Evolutionary conservation across 2,113 vertebrate genomes (phyloP).

Genomic region (Phasianus colchicus): DNA sequence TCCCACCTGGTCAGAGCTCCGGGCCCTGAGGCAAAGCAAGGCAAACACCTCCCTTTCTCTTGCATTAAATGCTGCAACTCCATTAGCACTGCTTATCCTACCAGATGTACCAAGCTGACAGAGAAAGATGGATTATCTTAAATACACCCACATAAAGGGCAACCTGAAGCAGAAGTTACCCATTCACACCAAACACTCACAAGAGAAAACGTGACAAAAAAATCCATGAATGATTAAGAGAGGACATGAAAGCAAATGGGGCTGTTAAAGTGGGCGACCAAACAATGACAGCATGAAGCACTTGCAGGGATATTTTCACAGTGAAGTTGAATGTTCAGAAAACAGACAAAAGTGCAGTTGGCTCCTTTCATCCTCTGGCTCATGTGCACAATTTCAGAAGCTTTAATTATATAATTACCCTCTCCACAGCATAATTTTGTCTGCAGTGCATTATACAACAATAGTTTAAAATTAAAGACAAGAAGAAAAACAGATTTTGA

Average conservation of each 20-base stretch:
- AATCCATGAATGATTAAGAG: neutral
- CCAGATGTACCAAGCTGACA: neutral
- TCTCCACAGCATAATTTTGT: slow-evolving; percentile 19
- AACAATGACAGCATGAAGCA: neutral
- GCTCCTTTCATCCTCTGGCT: slow-evolving; percentile 10
- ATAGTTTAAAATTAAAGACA: slow-evolving; percentile 18
- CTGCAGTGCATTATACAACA: neutral
- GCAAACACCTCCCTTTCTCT: neutral
- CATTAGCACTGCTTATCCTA: neutral
- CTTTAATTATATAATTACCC: slow-evolving; percentile 50
- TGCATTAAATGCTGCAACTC: neutral
- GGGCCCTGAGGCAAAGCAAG: slow-evolving; percentile 4
- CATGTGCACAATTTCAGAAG: slow-evolving; percentile 9
- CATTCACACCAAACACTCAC: neutral
- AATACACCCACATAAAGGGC: neutral
- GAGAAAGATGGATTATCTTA: neutral
- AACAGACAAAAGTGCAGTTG: neutral
- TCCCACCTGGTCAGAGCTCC: neutral
- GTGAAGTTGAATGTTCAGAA: neutral
- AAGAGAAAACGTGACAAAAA: neutral
- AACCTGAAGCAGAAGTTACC: neutral
- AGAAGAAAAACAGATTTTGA: slow-evolving; percentile 38
- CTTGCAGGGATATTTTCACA: neutral
- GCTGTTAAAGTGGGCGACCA: neutral
- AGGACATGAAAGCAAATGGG: neutral